These are phyloP conservation scores for Crocidura indochinensis DNA, from an alignment of 2,797 vertebrate genomes.

Conservation along the genomic window DNA sequence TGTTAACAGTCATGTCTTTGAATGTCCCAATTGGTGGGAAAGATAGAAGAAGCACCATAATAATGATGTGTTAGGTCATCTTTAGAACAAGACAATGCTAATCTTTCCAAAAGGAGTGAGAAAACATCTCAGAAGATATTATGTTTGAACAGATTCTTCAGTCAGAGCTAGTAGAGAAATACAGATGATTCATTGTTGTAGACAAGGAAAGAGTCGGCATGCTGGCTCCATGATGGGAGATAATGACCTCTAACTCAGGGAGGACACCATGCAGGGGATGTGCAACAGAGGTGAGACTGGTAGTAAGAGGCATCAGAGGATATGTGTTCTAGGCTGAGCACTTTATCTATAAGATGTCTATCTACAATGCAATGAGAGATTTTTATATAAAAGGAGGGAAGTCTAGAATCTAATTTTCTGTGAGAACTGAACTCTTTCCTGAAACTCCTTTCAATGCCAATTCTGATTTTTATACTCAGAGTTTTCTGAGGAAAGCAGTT, in stretches of 20 bases:
- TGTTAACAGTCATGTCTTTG: neutral
- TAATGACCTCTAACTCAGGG: neutral
- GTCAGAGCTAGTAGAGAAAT: neutral
- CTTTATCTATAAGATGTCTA: neutral
- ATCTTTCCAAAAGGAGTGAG: neutral
- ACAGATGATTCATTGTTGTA: neutral
- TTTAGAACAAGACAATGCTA: neutral
- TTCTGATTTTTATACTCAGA: neutral
- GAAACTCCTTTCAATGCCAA: neutral
- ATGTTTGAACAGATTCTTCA: neutral
- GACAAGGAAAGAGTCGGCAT: neutral
- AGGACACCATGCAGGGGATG: neutral
- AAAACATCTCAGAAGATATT: no score
- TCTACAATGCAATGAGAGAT: neutral
- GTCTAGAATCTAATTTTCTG: neutral
- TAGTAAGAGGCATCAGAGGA: neutral
- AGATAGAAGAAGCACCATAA: neutral
- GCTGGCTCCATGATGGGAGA: neutral
- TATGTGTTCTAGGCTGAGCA: neutral
- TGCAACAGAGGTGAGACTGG: neutral
- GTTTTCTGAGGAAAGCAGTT: neutral
- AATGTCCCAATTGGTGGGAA: neutral
- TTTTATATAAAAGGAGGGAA: neutral
- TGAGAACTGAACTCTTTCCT: neutral
- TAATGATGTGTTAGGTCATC: neutral